Evolutionary conservation across 2,888 invertebrate genomes (phyloP), one percentile per base, ranked within the genome.

Genomic region (Cheilosia vernalis): DNA sequence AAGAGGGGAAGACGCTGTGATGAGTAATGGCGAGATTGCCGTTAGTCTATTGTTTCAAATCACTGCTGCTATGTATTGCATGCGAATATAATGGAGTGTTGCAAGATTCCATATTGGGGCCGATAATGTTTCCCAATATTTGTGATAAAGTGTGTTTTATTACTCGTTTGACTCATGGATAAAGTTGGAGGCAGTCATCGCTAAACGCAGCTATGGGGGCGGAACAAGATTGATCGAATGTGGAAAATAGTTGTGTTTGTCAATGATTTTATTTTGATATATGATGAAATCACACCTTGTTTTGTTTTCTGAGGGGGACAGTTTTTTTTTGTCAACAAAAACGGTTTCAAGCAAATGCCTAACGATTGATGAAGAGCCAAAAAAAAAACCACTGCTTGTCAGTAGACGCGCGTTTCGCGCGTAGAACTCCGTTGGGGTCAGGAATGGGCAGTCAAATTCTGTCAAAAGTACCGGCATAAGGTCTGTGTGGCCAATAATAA

Each of bases 61-160:
- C 56, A 70, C 51, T 30, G 76, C 63, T 63, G 51, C 15, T 27
- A 10, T n/a, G 58, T 66, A 72, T 24, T 24, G 82, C 70, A 72
- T 77, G 64, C 60, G 64, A 70, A 60, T 51, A 69, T 42, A n/a
- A 74, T 74, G 80, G 77, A 33, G 72, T 85, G 81, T 85, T 60
- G 85, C 85, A 85, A 85, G 85, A 58, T 77, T 85, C 85, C 85
- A 81, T 81, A 85, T 85, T 81, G 81, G 81, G 85, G 72, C 85
- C 85, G 72, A 77, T 85, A 85, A 66, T 85, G 56, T 85, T 85
- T 70, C 85, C 72, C 44, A 79, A 79, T 64, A 21, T 53, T 53
- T 58, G 27, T 27, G 21, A 44, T 77, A 55, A 51, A 63, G 27
- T 73, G 44, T 78, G 66, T 55, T 24, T 33, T 17, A 5, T 30